phyloP scores from a whole-genome alignment of 2,113 vertebrate species.

The Aepyceros melampus region DNA sequence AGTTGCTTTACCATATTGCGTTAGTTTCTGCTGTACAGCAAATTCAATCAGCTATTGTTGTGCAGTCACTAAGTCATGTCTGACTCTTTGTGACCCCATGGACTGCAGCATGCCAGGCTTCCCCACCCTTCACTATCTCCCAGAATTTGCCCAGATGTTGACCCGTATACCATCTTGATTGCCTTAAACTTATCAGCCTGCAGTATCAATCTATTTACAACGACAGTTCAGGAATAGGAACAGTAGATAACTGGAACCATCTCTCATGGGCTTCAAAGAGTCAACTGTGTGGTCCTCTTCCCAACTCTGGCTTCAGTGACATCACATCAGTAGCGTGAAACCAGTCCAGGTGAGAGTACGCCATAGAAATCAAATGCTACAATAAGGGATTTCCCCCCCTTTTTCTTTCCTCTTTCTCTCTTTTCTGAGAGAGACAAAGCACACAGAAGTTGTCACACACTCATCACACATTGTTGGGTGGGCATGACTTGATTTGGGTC shows the following conservation, averaged over 20 bases:
- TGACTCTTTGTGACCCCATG: neutral
- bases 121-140: neutral
- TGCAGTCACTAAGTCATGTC: neutral
- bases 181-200: neutral
- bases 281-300: neutral
- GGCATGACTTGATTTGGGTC: neutral
- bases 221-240: neutral
- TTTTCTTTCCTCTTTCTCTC: neutral
- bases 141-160: neutral
- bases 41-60: neutral
- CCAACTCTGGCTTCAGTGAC: neutral
- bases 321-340: neutral
- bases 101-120: neutral
- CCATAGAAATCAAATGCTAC: neutral
- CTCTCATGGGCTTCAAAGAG: neutral
- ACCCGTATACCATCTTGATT: neutral
- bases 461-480: neutral
- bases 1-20: neutral
- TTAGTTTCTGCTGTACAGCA: neutral
- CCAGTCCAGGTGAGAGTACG: neutral
- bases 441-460: neutral
- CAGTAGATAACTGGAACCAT: neutral
- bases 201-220: neutral
- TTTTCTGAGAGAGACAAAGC: neutral
- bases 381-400: accelerated